These are phyloP conservation scores for Formica aserva DNA, from an alignment of 2,888 invertebrate genomes.

Conservation along the genomic window DNA sequence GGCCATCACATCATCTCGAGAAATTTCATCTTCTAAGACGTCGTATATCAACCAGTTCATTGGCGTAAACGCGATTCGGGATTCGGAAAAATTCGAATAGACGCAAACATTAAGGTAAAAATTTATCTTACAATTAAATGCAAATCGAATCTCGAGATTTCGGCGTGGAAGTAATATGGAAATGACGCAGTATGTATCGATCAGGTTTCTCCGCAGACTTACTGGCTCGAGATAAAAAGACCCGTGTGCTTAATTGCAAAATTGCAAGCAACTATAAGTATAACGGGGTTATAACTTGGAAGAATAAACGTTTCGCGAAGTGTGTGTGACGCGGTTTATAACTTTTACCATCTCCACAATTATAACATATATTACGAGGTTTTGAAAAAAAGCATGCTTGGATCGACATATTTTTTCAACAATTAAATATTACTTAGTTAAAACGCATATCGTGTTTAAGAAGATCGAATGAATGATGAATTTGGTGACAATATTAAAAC, in stretches of 20 bases:
- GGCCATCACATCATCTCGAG: background rate
- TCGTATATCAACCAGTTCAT: background rate
- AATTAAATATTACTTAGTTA: too few relatives aligned
- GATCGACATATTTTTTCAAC: background rate
- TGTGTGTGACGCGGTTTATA: background rate
- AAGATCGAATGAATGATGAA: too few relatives aligned
- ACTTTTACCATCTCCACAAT: background rate
- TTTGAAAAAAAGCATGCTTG: background rate
- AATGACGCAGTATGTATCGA: constrained; percentile 65
- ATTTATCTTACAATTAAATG: background rate
- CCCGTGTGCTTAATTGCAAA: background rate
- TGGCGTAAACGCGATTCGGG: background rate
- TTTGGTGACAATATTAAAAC: too few relatives aligned
- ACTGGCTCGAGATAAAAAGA: constrained; percentile 52
- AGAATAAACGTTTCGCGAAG: background rate
- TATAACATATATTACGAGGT: background rate
- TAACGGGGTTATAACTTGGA: background rate
- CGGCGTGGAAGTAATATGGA: constrained; percentile 57
- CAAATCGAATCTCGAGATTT: constrained; percentile 24
- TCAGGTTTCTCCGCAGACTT: constrained; percentile 63
- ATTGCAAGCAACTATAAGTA: background rate
- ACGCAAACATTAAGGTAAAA: background rate
- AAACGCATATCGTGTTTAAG: too few relatives aligned
- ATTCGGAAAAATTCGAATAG: background rate
- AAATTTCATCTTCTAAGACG: background rate